phyloP scores from a whole-genome alignment of 1,140 invertebrate genomes.

The Bicyclus anynana region DNA sequence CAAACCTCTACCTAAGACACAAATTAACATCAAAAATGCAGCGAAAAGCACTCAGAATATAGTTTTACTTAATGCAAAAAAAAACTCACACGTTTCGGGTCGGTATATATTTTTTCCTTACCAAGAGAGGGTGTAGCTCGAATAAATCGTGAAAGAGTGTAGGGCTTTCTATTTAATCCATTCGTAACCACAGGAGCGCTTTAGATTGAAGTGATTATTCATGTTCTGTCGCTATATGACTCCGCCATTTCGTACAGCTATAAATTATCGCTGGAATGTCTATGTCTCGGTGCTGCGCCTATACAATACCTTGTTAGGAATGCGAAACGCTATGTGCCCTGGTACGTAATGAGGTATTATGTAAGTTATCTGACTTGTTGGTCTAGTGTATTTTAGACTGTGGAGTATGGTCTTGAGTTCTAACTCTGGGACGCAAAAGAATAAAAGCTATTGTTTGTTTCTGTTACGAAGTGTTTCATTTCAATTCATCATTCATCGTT shows the following conservation, averaged over 20 bases:
- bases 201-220: constrained; percentile 24
- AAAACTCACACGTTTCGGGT: too few relatives aligned
- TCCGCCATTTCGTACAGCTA: constrained; percentile 10
- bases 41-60: too few relatives aligned
- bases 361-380: too few relatives aligned
- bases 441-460: too few relatives aligned
- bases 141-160: constrained; percentile 1
- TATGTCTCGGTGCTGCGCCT: neutral
- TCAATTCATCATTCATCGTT: too few relatives aligned
- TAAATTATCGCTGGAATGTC: constrained; percentile 4
- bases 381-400: too few relatives aligned
- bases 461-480: too few relatives aligned
- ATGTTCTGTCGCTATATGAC: constrained; percentile 13
- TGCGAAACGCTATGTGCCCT: neutral
- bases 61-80: too few relatives aligned
- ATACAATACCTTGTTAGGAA: neutral
- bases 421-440: too few relatives aligned
- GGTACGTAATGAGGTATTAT: neutral
- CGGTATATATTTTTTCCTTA: neutral
- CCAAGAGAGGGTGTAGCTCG: neutral
- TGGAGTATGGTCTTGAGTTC: too few relatives aligned
- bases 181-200: constrained; percentile 12
- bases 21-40: too few relatives aligned
- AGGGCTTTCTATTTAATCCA: constrained; percentile 7
- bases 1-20: too few relatives aligned